phyloP scores from a whole-genome alignment of 2,888 invertebrate species.

The Drosophila tanythrix region DNA sequence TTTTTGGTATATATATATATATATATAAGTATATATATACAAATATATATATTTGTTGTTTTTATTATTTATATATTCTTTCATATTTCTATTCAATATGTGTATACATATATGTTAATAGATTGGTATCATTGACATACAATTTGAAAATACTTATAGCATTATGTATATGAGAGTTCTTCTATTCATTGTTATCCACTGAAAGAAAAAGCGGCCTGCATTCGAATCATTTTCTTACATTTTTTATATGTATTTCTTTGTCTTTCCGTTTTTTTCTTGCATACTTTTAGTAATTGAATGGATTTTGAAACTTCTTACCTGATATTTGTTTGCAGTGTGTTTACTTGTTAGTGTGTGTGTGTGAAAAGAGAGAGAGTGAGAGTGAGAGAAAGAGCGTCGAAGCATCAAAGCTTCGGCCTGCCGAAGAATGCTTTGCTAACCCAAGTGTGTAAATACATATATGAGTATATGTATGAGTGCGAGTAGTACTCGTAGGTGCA shows the following conservation, averaged over 20 bases:
- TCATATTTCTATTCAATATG: slow-evolving; percentile 40
- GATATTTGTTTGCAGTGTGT: slow-evolving; percentile 13
- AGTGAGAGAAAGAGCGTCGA: background rate
- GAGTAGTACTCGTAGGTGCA: slow-evolving; percentile 7
- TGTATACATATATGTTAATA: slow-evolving; percentile 41
- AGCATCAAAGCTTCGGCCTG: slow-evolving; percentile 69
- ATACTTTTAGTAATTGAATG: slow-evolving; percentile 23
- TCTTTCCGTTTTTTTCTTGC: background rate
- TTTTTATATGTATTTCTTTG: background rate
- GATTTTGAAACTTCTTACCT: slow-evolving; percentile 28
- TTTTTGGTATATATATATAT: slow-evolving; percentile 5
- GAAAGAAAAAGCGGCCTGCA: slow-evolving; percentile 11
- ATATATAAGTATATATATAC: slow-evolving; percentile 12
- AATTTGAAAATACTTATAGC: slow-evolving; percentile 55
- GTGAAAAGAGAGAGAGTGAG: slow-evolving; percentile 1
- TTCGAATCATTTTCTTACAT: background rate
- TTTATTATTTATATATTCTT: slow-evolving; percentile 27
- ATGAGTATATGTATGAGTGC: background rate
- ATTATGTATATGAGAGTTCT: slow-evolving; percentile 34
- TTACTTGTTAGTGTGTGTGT: slow-evolving; percentile 20
- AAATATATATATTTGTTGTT: slow-evolving; percentile 13
- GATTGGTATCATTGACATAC: slow-evolving; percentile 64
- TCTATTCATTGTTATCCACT: slow-evolving; percentile 6
- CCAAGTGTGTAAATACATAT: slow-evolving; percentile 1
- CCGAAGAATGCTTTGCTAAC: slow-evolving; percentile 61